phyloP scores from a whole-genome alignment of 2,888 invertebrate species.

The Melanchra persicariae region DNA sequence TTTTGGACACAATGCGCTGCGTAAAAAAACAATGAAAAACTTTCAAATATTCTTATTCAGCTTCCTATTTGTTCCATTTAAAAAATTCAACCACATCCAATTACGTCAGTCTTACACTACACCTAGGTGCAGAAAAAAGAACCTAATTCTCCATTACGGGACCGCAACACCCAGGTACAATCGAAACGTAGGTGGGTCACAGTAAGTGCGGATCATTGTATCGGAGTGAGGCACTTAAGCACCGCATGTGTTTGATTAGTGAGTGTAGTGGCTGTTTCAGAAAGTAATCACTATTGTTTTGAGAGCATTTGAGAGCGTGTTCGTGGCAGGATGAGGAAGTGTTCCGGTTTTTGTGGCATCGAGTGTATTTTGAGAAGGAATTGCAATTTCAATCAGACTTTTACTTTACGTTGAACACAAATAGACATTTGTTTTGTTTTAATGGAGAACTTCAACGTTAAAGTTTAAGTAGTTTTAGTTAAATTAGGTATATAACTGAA shows the following conservation, averaged over 20 bases:
- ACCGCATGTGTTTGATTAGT: conserved; percentile 59
- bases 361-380: conserved; percentile 19
- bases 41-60: no score
- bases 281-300: conserved; percentile 50
- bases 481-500: no score
- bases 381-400: neutral
- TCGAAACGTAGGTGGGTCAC: conserved; percentile 30
- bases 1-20: no score
- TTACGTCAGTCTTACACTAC: neutral
- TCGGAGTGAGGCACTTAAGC: conserved; percentile 47
- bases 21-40: no score
- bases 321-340: conserved; percentile 23
- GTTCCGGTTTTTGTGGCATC: conserved; percentile 17
- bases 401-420: neutral
- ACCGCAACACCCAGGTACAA: conserved; percentile 19
- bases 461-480: no score
- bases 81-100: neutral
- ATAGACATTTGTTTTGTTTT: neutral
- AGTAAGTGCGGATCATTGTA: conserved; percentile 63
- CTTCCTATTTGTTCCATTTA: neutral
- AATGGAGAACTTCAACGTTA: neutral
- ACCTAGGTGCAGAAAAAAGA: conserved; percentile 19
- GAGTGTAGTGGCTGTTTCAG: conserved; percentile 45
- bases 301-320: conserved; percentile 38
- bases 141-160: conserved; percentile 13